Conservation (phyloP, 2,888 invertebrate genomes). For the Glyphotaelius pellucidus region DNA sequence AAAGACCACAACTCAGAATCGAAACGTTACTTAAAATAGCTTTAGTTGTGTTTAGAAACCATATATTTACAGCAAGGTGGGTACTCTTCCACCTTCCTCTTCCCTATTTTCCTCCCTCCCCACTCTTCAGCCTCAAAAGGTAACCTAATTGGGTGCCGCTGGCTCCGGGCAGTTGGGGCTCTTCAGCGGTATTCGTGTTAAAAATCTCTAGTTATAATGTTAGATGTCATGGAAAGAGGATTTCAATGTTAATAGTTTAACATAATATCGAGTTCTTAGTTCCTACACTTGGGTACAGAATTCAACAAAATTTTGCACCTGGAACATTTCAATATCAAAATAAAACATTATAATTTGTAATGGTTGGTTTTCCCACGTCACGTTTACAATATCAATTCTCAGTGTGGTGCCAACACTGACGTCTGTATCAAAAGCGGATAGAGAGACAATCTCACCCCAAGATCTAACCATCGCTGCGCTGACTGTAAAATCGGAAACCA, state of each 20-base stretch:
- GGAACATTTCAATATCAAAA: background rate
- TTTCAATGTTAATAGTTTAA: background rate
- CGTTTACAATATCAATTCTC: constrained; percentile 31
- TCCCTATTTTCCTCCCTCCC: too few species aligned
- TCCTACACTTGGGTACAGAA: background rate
- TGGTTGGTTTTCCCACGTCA: constrained; percentile 56
- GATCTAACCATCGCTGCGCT: constrained; percentile 49
- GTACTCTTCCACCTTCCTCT: too few species aligned
- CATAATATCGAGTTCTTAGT: background rate
- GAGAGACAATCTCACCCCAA: constrained; percentile 57
- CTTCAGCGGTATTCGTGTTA: too few species aligned
- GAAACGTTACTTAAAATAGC: too few species aligned
- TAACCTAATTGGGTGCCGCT: too few species aligned
- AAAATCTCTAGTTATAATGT: too few species aligned
- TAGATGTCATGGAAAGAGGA: too few species aligned
- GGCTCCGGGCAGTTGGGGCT: too few species aligned
- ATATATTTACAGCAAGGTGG: too few species aligned
- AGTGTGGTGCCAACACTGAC: constrained; percentile 39
- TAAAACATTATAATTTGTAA: background rate
- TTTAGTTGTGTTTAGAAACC: too few species aligned
- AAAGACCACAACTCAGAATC: too few species aligned
- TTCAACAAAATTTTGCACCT: background rate
- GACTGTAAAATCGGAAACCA: constrained; percentile 58
- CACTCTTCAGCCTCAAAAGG: too few species aligned
- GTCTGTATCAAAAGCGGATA: constrained; percentile 54